phyloP scores from a whole-genome alignment of 2,113 vertebrate species.

The Xenus cinereus region DNA sequence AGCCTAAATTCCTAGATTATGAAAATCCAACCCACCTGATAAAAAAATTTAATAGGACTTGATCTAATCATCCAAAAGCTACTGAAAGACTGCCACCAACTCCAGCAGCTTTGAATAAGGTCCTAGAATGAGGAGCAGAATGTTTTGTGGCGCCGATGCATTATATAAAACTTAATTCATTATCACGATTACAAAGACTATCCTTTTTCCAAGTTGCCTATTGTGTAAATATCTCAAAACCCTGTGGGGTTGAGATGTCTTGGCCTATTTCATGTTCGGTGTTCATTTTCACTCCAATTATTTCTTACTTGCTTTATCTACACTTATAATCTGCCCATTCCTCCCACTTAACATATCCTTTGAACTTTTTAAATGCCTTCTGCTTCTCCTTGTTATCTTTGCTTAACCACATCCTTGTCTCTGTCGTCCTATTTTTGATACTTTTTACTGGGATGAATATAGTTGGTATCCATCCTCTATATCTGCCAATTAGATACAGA shows the following conservation, averaged over 20 bases:
- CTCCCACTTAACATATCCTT: slow-evolving; percentile 51
- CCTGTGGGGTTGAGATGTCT: slow-evolving; percentile 19
- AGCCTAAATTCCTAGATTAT: neutral
- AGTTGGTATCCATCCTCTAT: slow-evolving; percentile 13
- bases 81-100: neutral
- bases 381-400: slow-evolving; percentile 43
- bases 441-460: slow-evolving; percentile 26
- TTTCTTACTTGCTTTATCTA: slow-evolving; percentile 52
- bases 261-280: slow-evolving; percentile 31
- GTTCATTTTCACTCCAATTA: slow-evolving; percentile 54
- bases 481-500: slow-evolving; percentile 63
- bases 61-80: neutral
- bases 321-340: slow-evolving; percentile 30
- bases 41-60: neutral
- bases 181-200: neutral
- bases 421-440: slow-evolving; percentile 22
- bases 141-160: neutral
- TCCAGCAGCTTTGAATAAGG: neutral
- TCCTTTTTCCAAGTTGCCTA: neutral
- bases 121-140: neutral
- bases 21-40: neutral
- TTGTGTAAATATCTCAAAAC: slow-evolving; percentile 58
- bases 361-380: slow-evolving; percentile 62
- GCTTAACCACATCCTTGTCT: slow-evolving; percentile 34
- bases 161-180: slow-evolving; percentile 13